Conservation (phyloP, 2,888 invertebrate species). For the Monoplex corrugatus region DNA sequence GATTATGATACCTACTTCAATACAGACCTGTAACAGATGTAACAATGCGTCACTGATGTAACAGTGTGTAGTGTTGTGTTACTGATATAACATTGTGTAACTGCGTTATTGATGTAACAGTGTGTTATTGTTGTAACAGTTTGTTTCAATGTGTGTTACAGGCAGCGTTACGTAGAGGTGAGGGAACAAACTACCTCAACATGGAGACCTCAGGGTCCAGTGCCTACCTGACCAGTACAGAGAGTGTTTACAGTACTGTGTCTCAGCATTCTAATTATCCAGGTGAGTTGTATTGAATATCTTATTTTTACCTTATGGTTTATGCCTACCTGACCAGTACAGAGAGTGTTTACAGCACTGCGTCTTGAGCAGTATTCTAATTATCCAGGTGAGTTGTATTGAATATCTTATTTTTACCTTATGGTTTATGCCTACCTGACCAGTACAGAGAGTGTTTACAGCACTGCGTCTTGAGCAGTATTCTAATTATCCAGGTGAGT, state of each 20-base stretch:
- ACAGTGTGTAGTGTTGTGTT: too few relatives aligned
- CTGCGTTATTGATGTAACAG: too few relatives aligned
- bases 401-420: too few relatives aligned
- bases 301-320: slow-evolving; percentile 51
- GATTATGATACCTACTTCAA: too few relatives aligned
- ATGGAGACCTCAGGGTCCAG: slow-evolving; percentile 58
- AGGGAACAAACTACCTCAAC: slow-evolving; percentile 39
- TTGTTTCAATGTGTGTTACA: too few relatives aligned
- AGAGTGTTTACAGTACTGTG: slow-evolving; percentile 63
- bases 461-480: slow-evolving; percentile 58
- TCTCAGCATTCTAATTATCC: slow-evolving; percentile 60
- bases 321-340: slow-evolving; percentile 62
- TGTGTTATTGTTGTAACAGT: too few relatives aligned
- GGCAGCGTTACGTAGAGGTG: slow-evolving; percentile 33
- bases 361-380: slow-evolving; percentile 60
- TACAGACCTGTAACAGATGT: too few relatives aligned
- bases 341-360: slow-evolving; percentile 64
- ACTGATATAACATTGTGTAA: too few relatives aligned
- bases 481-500: slow-evolving; percentile 56
- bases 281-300: slow-evolving; percentile 53
- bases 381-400: slow-evolving; percentile 55
- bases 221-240: slow-evolving; percentile 64
- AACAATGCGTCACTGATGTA: too few relatives aligned
- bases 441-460: slow-evolving; percentile 66
- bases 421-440: slow-evolving; percentile 61